Base-by-base conservation (phyloP, 2,797 vertebrate species). In the Neomorphus geoffroyi region DNA sequence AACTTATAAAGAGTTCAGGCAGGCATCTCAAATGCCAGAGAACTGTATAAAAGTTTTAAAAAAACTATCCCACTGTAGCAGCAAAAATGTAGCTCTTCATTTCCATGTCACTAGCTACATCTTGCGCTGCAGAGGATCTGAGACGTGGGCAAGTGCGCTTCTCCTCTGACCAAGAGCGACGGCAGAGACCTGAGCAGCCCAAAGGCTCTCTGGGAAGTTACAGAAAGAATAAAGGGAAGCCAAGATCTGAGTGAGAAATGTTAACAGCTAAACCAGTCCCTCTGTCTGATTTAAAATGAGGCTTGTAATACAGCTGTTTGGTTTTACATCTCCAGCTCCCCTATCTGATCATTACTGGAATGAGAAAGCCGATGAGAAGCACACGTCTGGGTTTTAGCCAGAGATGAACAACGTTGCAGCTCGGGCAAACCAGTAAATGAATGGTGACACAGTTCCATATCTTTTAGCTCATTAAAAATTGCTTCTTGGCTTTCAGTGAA, bases 101-200 rank as follows among this genome's bases (percentile, higher is more conserved):
- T 79, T 67, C 11, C 8, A 3, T 7, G 8, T n/a, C 32, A 26
- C 6, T 33, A n/a, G 26, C 53, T 83, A 8, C 51, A 26, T 2
- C 11, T 45, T 18, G 5, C 0, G 1, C 22, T 45, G 70, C 46
- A 72, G 32, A 21, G 19, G 6, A 7, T 4, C 26, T 1, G 24
- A 53, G 50, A 6, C 0, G 2, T 17, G n/a, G 39, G 26, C 7
- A 14, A 6, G 5, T 0, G 0, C 1, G 3, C 9, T 8, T 23
- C 28, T 32, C 14, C 2, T 15, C 16, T 2, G 8, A 12, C 2
- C 1, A 0, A 0, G 14, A 62, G 53, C 1, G 0, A 11, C 0
- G 2, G 9, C 69, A 33, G 56, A 56, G 35, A 32, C 13, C 66
- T 11, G 19, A 50, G 67, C 41, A 35, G 43, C 5, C 15, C 2